A percentile compares a stretch with the other conserved stretches of the same genome.
These are phyloP conservation scores for Drosophila ustulata DNA, from an alignment of 2,888 invertebrate species.

Conservation along the genomic window DNA sequence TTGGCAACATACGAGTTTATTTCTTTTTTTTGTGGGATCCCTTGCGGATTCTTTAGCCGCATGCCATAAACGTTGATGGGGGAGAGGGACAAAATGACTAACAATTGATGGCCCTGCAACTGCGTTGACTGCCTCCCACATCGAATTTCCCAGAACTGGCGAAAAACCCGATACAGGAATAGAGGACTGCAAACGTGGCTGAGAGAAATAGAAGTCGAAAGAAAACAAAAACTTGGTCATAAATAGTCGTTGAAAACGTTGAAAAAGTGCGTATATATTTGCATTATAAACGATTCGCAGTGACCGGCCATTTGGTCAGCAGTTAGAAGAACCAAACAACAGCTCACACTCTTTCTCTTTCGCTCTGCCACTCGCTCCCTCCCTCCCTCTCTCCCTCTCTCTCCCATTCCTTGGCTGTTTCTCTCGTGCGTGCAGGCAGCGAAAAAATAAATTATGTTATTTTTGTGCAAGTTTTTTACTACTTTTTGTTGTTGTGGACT, in stretches of 20 bases:
- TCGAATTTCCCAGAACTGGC: slow-evolving; percentile 26
- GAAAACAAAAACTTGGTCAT: slow-evolving; percentile 41
- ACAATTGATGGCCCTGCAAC: slow-evolving; percentile 21
- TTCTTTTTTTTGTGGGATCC: neutral
- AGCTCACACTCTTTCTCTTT: slow-evolving; percentile 3
- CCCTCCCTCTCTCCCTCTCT: neutral
- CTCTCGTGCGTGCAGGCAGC: slow-evolving; percentile 63
- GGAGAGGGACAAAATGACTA: neutral
- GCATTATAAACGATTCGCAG: slow-evolving; percentile 66
- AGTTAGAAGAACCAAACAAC: slow-evolving; percentile 17
- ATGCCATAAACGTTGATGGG: neutral
- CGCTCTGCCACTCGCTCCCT: neutral
- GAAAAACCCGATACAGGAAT: neutral
- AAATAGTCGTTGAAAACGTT: slow-evolving; percentile 49
- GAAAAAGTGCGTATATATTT: slow-evolving; percentile 75
- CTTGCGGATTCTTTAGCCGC: neutral
- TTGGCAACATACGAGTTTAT: slow-evolving; percentile 11
- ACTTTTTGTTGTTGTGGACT: slow-evolving; percentile 50
- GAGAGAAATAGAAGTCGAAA: slow-evolving; percentile 3
- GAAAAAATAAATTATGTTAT: slow-evolving; percentile 77
- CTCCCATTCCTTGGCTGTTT: slow-evolving; percentile 3
- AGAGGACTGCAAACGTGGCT: slow-evolving; percentile 41
- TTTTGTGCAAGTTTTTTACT: slow-evolving; percentile 78
- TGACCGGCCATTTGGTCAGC: slow-evolving; percentile 46
- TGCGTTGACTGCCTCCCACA: neutral